phyloP scores from a whole-genome alignment of 2,797 vertebrate genomes.

The Aplochiton taeniatus region DNA sequence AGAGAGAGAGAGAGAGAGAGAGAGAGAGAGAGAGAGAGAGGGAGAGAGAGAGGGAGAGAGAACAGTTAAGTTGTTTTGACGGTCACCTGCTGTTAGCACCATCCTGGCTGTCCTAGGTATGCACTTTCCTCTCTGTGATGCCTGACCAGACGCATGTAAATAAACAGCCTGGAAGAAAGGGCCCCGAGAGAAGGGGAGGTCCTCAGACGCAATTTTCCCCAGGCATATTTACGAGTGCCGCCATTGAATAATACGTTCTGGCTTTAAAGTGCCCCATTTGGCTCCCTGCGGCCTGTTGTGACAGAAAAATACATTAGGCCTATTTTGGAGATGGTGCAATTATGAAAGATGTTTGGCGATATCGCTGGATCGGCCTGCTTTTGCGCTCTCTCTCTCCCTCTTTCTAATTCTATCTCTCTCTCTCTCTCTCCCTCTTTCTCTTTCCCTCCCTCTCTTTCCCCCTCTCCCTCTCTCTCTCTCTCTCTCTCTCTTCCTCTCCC shows the following conservation, averaged over 20 bases:
- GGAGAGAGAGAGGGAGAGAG: neutral
- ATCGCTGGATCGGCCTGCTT: constrained; percentile 24
- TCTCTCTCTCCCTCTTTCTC: constrained; percentile 15
- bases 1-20: no score
- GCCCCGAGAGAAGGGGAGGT: constrained; percentile 20
- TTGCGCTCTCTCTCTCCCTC: constrained; percentile 25
- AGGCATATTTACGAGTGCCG: constrained; percentile 61
- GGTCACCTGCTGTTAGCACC: constrained; percentile 51
- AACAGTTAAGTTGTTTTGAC: constrained; percentile 52
- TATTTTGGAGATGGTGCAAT: constrained; percentile 58
- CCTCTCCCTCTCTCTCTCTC: neutral
- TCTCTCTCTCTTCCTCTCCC: neutral
- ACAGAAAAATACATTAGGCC: constrained; percentile 65
- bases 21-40: no score
- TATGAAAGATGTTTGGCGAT: constrained; percentile 58
- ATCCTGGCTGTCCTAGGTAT: constrained; percentile 14
- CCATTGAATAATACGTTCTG: constrained; percentile 66
- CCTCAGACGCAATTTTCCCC: constrained; percentile 57
- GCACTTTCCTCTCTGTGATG: neutral
- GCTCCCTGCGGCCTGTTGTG: constrained; percentile 66
- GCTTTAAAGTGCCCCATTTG: constrained; percentile 64
- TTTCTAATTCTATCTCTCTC: no score
- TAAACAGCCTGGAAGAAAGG: constrained; percentile 38
- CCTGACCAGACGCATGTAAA: constrained; percentile 31
- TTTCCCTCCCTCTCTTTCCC: constrained; percentile 18